Conservation (phyloP, 2,888 invertebrate genomes). For the Acrobasis consociella region DNA sequence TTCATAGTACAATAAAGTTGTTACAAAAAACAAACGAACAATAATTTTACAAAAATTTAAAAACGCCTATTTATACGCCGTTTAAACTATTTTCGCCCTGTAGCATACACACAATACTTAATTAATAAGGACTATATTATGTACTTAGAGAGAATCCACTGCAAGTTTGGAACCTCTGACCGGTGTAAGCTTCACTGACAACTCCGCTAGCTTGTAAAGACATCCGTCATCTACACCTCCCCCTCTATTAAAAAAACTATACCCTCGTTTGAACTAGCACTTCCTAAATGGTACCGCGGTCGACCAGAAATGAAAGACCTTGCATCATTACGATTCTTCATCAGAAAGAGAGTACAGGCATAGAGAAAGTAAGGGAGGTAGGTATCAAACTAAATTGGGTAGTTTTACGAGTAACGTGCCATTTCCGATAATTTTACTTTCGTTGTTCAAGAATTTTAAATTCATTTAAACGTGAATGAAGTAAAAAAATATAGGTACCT, state of each 20-base stretch:
- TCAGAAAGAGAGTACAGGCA: slow-evolving; percentile 5
- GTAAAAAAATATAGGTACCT: too few species aligned
- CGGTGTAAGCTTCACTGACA: slow-evolving; percentile 60
- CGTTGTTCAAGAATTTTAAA: slow-evolving; percentile 7
- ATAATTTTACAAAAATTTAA: too few species aligned
- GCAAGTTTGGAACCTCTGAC: slow-evolving; percentile 48
- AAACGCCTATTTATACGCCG: too few species aligned
- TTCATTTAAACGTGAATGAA: not conserved
- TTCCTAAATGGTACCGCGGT: slow-evolving; percentile 46
- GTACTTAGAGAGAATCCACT: too few species aligned
- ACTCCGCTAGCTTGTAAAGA: slow-evolving; percentile 73
- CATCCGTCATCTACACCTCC: slow-evolving; percentile 75
- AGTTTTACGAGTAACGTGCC: slow-evolving; percentile 66
- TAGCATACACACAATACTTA: too few species aligned
- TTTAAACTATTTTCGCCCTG: too few species aligned
- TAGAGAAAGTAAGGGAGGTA: slow-evolving; percentile 31
- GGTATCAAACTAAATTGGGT: slow-evolving; percentile 32
- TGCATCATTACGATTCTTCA: not conserved
- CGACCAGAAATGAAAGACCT: slow-evolving; percentile 44
- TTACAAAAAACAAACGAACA: too few species aligned
- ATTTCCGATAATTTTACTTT: slow-evolving; percentile 60
- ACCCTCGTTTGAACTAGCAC: slow-evolving; percentile 12
- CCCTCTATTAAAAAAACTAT: slow-evolving; percentile 49
- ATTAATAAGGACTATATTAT: too few species aligned
- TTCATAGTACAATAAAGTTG: too few species aligned